Evolutionary conservation across 2,113 vertebrate genomes (phyloP).

Genomic region (Stomatorhinus ivindoensis): DNA sequence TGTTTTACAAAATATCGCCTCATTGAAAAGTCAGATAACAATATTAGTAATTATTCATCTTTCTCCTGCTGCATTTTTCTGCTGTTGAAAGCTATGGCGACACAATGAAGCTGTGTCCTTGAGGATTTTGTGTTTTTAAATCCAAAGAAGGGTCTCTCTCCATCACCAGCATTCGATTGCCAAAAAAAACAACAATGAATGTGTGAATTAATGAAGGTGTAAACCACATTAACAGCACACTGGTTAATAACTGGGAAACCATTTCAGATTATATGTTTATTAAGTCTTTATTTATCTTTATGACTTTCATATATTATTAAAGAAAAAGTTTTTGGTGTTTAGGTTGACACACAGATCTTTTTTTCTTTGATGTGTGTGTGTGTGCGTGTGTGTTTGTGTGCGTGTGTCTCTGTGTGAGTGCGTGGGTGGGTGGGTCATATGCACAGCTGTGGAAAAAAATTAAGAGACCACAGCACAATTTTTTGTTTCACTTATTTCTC

Average conservation of each 20-base stretch:
- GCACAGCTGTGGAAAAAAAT: too few relatives aligned
- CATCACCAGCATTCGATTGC: background rate
- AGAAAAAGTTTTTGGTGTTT: background rate
- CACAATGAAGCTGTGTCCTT: conserved; percentile 6
- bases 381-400: too few relatives aligned
- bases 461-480: too few relatives aligned
- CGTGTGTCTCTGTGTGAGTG: too few relatives aligned
- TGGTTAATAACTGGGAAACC: background rate
- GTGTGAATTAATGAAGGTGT: background rate
- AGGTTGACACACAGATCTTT: background rate
- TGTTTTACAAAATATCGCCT: background rate
- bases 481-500: too few relatives aligned
- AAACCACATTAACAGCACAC: background rate
- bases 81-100: background rate
- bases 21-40: conserved; percentile 3
- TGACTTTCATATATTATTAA: background rate
- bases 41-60: conserved; percentile 5
- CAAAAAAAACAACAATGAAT: background rate
- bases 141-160: background rate
- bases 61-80: background rate
- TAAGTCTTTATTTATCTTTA: background rate
- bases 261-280: background rate
- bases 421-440: too few relatives aligned
- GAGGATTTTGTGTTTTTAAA: background rate
- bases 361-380: background rate